phyloP scores from a whole-genome alignment of 2,888 invertebrate species.

The Pseudococcus viburni region DNA sequence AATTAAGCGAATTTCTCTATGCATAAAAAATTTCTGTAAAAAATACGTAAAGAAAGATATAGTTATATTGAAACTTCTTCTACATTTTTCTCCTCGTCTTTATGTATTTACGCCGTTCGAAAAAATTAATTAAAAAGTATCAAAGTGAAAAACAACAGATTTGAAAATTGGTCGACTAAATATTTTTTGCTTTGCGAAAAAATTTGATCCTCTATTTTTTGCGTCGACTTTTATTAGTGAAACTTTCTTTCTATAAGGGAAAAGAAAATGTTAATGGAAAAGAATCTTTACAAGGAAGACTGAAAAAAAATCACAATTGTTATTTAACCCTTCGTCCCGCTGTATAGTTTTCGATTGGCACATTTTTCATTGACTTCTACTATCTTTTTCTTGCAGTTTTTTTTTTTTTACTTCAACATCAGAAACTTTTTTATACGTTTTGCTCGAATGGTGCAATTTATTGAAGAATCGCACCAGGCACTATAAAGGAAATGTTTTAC shows the following conservation, averaged over 20 bases:
- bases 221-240: conserved; percentile 25
- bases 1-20: not conserved
- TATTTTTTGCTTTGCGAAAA: conserved; percentile 16
- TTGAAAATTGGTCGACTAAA: conserved; percentile 48
- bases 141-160: conserved; percentile 51
- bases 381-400: not conserved
- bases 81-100: not conserved
- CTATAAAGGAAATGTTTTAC: not conserved
- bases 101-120: conserved; percentile 25
- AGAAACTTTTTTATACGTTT: conserved; percentile 24
- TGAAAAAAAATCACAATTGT: conserved; percentile 32
- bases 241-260: conserved; percentile 28
- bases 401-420: not conserved
- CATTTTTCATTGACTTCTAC: conserved; percentile 50
- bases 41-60: not conserved
- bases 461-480: conserved; percentile 21
- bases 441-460: conserved; percentile 11
- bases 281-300: conserved; percentile 24
- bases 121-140: conserved; percentile 55
- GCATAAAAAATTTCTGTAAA: not conserved
- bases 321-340: conserved; percentile 8
- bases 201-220: conserved; percentile 13
- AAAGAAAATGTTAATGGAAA: conserved; percentile 42
- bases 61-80: conserved; percentile 37
- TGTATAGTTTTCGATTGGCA: conserved; percentile 16